Evolutionary conservation across 2,113 vertebrate genomes (phyloP).

Genomic region (Periophthalmodon schlosseri): DNA sequence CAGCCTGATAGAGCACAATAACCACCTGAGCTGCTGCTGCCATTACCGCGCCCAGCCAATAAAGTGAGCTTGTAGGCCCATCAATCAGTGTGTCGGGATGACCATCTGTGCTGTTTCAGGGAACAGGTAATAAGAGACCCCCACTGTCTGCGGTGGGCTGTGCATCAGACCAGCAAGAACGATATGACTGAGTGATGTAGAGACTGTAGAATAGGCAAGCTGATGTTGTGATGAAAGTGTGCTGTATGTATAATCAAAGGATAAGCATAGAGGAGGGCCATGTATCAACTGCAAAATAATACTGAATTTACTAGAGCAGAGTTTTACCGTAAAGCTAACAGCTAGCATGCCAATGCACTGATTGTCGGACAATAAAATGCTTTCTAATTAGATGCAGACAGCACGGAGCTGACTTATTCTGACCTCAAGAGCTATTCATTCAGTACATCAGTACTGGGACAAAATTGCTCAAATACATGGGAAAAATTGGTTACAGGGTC

Average conservation of each 20-base stretch:
- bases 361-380: no score
- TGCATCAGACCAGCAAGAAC: conserved; percentile 43
- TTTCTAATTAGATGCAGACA: no score
- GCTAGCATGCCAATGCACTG: no score
- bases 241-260: background rate
- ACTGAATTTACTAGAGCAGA: no score
- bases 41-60: conserved; percentile 61
- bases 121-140: conserved; percentile 64
- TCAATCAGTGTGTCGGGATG: conserved; percentile 66
- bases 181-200: conserved; percentile 19
- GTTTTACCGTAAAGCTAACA: no score
- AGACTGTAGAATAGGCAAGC: background rate
- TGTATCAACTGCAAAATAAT: background rate
- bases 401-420: no score
- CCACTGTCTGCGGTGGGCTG: conserved; percentile 51
- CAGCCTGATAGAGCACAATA: conserved; percentile 68
- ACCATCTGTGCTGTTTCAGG: conserved; percentile 67
- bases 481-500: no score
- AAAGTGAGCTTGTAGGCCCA: conserved; percentile 58
- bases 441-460: no score
- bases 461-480: no score
- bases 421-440: no score
- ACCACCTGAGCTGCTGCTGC: conserved; percentile 68
- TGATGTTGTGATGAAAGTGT: background rate
- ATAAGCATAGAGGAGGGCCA: background rate